phyloP scores from a whole-genome alignment of 2,797 vertebrate species.

The Catostomus latipinnis region DNA sequence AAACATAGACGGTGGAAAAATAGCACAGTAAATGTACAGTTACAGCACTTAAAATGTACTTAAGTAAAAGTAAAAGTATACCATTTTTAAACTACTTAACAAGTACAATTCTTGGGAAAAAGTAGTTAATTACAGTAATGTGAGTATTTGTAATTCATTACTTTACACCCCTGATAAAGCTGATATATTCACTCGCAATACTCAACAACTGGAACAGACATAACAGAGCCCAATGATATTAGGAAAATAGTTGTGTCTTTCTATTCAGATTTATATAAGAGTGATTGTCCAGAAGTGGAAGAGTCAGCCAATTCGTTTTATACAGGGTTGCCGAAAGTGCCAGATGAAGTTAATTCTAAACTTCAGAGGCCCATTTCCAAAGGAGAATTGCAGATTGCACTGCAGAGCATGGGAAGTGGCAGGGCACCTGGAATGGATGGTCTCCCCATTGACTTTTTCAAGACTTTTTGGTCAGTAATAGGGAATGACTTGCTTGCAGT shows the following conservation, averaged over 20 bases:
- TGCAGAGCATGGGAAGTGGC: background rate
- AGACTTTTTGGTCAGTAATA: conserved; percentile 2
- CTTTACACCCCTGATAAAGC: background rate
- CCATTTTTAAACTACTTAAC: no score
- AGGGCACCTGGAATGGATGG: background rate
- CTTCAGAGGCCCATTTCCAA: background rate
- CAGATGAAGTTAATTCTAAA: background rate
- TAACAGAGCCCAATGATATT: background rate
- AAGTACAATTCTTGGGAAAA: no score
- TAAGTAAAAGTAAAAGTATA: no score
- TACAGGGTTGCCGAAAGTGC: background rate
- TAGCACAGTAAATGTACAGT: no score
- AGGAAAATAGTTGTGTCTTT: background rate
- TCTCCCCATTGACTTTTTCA: conserved; percentile 2
- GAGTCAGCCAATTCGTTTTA: background rate
- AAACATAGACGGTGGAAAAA: no score
- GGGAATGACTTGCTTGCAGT: background rate
- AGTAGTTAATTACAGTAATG: no score
- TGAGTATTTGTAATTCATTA: no score
- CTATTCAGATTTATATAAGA: no score
- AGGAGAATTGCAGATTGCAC: background rate
- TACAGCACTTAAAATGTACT: no score
- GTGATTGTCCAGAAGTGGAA: background rate
- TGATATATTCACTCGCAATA: background rate
- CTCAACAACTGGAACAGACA: background rate